Conservation (phyloP, 2,888 invertebrate genomes). For the Pristionchus mayeri region DNA sequence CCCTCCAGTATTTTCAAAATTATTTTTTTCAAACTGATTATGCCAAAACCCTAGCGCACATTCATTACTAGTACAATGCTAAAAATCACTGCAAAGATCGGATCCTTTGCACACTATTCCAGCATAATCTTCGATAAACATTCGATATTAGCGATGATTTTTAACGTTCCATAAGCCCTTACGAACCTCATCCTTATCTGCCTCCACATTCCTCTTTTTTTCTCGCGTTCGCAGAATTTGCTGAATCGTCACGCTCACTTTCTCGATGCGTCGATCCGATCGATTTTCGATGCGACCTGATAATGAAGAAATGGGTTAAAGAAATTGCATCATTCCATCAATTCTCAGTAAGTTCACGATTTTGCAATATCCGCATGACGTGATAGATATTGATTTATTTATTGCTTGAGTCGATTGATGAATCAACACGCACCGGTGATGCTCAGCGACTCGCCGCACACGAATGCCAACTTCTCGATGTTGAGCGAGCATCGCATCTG, state of each 20-base stretch:
- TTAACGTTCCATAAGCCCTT: neutral
- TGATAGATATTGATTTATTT: too few relatives aligned
- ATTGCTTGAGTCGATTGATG: neutral
- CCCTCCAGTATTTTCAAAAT: too few relatives aligned
- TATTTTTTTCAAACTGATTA: too few relatives aligned
- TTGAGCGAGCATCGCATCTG: conserved; percentile 31
- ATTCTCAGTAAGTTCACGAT: neutral
- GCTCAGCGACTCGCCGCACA: conserved; percentile 41
- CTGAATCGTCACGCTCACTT: conserved; percentile 46
- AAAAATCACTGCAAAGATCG: too few relatives aligned
- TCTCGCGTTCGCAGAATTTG: conserved; percentile 21
- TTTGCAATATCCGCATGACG: too few relatives aligned
- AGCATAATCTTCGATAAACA: too few relatives aligned
- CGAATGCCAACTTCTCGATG: conserved; percentile 31
- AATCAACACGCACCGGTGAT: conserved; percentile 1
- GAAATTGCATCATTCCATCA: neutral
- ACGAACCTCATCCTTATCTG: conserved; percentile 13
- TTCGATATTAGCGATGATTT: too few relatives aligned
- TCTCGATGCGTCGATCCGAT: conserved; percentile 44
- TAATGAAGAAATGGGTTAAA: neutral
- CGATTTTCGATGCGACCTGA: conserved; percentile 47
- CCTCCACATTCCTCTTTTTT: neutral
- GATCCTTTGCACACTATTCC: too few relatives aligned
- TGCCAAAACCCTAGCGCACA: too few relatives aligned
- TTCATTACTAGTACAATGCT: too few relatives aligned